phyloP scores from a whole-genome alignment of 2,797 vertebrate species.

The Cyprinella venusta region DNA sequence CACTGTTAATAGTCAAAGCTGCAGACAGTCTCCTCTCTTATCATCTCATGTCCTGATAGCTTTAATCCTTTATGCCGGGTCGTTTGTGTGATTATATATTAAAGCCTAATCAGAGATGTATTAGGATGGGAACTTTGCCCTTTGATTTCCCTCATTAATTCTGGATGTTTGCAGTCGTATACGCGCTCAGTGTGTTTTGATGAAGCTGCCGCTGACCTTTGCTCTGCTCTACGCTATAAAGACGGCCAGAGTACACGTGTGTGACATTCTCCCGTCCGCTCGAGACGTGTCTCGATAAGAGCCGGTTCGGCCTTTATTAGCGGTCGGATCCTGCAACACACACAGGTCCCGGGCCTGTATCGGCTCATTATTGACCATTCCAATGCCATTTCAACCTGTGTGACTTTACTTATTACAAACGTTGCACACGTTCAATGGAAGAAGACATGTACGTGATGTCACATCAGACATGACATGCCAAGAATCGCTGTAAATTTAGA shows the following conservation, averaged over 20 bases:
- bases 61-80: slow-evolving; percentile 77
- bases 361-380: too few relatives aligned
- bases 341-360: not conserved
- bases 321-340: not conserved
- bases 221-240: slow-evolving; percentile 59
- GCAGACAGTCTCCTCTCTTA: not conserved
- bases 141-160: slow-evolving; percentile 80
- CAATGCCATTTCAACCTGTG: not conserved
- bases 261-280: not conserved
- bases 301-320: not conserved
- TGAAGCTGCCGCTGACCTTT: slow-evolving; percentile 53
- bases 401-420: not conserved
- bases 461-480: too few relatives aligned
- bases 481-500: not conserved
- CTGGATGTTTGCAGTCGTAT: slow-evolving; percentile 70
- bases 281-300: not conserved
- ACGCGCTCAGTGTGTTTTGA: slow-evolving; percentile 62
- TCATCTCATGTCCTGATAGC: not conserved
- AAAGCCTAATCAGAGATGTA: slow-evolving; percentile 82
- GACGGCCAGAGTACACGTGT: slow-evolving; percentile 53
- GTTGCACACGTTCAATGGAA: too few relatives aligned
- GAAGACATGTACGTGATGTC: not conserved
- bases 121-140: slow-evolving; percentile 77
- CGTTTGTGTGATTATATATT: slow-evolving; percentile 73
- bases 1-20: not conserved